A percentile compares a stretch with the other conserved stretches of the same genome.
Evolutionary conservation across 2,113 vertebrate genomes (phyloP).

Genomic region (human): GRCh38 chr13:101858001-101858500

Average conservation of each 20-base stretch:
- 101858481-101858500: neutral
- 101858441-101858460: neutral
- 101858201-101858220: neutral
- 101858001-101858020: neutral
- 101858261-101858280: rapidly evolving
- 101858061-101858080: neutral
- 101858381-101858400: neutral
- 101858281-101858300: neutral
- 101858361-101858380: neutral
- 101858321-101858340: neutral
- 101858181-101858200: neutral
- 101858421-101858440: neutral
- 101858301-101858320: neutral
- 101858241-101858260: neutral
- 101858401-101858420: neutral
- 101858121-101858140: neutral
- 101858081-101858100: neutral
- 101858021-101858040: neutral
- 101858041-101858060: neutral
- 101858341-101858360: neutral
- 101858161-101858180: neutral
- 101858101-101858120: neutral
- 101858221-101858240: neutral
- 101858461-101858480: conserved; percentile 12
- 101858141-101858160: neutral